Conservation (phyloP, 2,797 vertebrate genomes). For the Sebastes miniatus region DNA sequence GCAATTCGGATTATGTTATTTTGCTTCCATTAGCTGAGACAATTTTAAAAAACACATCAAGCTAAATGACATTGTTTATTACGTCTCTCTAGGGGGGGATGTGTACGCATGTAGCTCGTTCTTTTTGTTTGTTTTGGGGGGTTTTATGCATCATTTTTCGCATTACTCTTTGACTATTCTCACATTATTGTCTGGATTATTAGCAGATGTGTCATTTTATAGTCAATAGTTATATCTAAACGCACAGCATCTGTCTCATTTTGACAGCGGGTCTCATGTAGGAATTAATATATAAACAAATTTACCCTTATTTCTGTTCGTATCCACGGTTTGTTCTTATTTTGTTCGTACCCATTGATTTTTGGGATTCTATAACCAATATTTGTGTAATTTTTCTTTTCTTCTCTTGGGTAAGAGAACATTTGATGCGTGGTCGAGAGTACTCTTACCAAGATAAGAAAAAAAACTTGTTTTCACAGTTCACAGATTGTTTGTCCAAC, state of each 20-base stretch:
- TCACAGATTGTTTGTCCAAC: neutral
- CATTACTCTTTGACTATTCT: no score
- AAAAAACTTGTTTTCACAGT: neutral
- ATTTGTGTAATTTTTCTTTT: no score
- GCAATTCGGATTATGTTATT: neutral
- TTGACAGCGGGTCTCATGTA: neutral
- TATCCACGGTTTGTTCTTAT: no score
- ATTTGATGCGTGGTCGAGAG: neutral
- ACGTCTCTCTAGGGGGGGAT: neutral
- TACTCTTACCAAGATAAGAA: neutral
- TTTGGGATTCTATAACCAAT: no score
- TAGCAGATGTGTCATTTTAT: neutral
- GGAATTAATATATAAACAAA: no score
- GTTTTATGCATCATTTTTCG: no score
- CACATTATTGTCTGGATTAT: neutral
- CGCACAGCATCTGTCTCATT: neutral
- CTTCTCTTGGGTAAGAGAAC: neutral
- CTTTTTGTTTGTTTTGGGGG: neutral
- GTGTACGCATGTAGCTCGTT: neutral
- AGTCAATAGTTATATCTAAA: neutral
- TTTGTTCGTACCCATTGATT: no score
- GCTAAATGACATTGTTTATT: neutral
- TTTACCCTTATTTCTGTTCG: no score
- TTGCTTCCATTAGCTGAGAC: neutral
- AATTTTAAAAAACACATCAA: neutral